Base-by-base conservation (phyloP, 2,113 vertebrate species). In the Barnardius zonarius region DNA sequence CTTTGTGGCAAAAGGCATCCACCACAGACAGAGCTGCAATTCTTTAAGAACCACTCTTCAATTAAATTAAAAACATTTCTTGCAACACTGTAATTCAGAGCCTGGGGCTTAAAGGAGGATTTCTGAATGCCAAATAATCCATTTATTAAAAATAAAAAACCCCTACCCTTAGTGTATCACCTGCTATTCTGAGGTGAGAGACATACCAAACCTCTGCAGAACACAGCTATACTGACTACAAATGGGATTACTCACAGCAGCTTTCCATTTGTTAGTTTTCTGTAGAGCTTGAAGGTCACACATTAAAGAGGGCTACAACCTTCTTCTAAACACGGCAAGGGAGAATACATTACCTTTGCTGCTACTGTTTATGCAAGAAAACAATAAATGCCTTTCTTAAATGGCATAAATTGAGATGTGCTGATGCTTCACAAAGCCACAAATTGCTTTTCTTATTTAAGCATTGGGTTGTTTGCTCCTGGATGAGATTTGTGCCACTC, bases 401-500 rank as follows among this genome's bases (percentile, higher is more conserved):
- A 93, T 76, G 80, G 87, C 70, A 94, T 93, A 97, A 97, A 98
- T 90, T 96, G 96, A 98, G 95, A 95, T 97, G 90, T 92, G 93
- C 90, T 97, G 89, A 79, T 92, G 94, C 97, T 97, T 97, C 91
- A 96, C 35, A 17, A 96, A 96, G 93, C 92, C 95, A 95, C 94
- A 93, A 97, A 97, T 95, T 96, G 93, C 92, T 96, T 96, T 79
- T 94, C 91, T 93, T 97, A 95, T 97, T 95, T 97, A 95, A 94
- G 86, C 2, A 4, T 79, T 64, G 51, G 70, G 57, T 68, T 94
- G 59, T 68, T 96, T 97, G 94, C 61, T 93, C 88, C 91, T 81
- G 86, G 93, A 95, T 96, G 95, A 94, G 95, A 76, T 89, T 15
- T 3, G 5, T 74, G 83, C 44, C 0, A 0, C 49, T 68, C 54